Base-by-base conservation (phyloP, 1,140 invertebrate species). In the Triops cancriformis region DNA sequence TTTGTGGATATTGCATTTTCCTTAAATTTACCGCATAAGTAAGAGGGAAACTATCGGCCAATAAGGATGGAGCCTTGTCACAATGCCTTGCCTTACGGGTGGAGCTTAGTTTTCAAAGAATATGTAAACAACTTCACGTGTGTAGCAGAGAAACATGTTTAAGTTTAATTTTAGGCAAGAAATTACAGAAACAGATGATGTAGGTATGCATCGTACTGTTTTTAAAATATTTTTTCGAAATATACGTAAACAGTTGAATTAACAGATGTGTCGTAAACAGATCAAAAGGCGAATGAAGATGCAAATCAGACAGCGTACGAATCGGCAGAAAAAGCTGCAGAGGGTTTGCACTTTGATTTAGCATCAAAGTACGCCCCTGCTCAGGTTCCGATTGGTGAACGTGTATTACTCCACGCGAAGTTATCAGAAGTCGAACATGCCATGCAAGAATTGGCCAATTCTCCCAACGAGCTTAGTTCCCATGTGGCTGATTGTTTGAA, bases 141-240 rank as follows among this genome's bases (percentile, higher is more conserved):
- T 74, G 12, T 18, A 28, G 11, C 26, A 3, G 26, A 28, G n/a
- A n/a, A 75, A 42, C 74, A 78, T 78, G 77, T 78, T 78, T 74
- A 78, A 78, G 45, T 78, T 78, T 26, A 78, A 78, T 78, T 78
- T 78, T 45, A 11, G 14, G 0, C 26, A 78, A 5, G 26, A 74
- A 28, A 26, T 23, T 42, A 26, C 42, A 27, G 14, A 74, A 73
- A 78, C 28, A 41, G 73, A 64, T 11, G 11, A 45, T 7, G 45
- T n/a, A 23, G 41, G 64, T 31, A 9, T 12, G 28, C 12, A 26
- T 7, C 10, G 23, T 28, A 37, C 31, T 7, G 2, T 37, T 2
- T 7, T 37, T 37, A 7, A 37, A 37, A 7, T 37, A 37, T 37
- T 37, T 37, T 37, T n/a, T n/a, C n/a, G n/a, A 37, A 7, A 7